Evolutionary conservation across 2,888 invertebrate species (phyloP).

Genomic region (Phlogophora meticulosa): DNA sequence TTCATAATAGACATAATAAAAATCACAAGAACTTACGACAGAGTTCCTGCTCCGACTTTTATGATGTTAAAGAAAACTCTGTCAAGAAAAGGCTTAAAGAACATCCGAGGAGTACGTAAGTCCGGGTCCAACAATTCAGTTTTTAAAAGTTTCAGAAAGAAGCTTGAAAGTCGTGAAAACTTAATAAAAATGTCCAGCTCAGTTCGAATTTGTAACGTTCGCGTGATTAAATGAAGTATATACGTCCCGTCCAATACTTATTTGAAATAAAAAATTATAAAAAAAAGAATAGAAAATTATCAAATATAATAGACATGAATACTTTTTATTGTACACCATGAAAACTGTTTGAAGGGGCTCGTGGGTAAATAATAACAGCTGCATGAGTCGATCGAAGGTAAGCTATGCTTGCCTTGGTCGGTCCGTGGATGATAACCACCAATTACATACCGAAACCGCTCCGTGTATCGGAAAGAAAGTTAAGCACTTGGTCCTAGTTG

Average conservation of each 20-base stretch:
- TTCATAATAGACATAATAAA: slow-evolving; percentile 10
- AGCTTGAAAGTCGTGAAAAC: slow-evolving; percentile 34
- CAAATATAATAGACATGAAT: too few species aligned
- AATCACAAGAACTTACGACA: slow-evolving; percentile 18
- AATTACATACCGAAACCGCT: too few species aligned
- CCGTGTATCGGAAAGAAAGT: too few species aligned
- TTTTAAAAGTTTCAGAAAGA: slow-evolving; percentile 45
- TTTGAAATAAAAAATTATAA: neutral
- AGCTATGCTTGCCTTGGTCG: too few species aligned
- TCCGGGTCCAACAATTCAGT: slow-evolving; percentile 36
- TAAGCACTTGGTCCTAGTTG: too few species aligned
- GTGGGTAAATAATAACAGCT: too few species aligned
- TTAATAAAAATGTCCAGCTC: slow-evolving; percentile 53
- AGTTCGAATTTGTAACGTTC: slow-evolving; percentile 23
- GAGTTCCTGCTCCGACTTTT: slow-evolving; percentile 17
- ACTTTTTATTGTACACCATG: too few species aligned
- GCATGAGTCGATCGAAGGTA: too few species aligned
- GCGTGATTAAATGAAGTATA: slow-evolving; percentile 42
- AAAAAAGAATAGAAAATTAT: too few species aligned
- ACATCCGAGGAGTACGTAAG: slow-evolving; percentile 22
- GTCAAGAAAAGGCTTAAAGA: slow-evolving; percentile 32
- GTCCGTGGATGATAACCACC: too few species aligned
- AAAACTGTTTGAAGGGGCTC: too few species aligned
- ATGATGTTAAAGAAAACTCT: slow-evolving; percentile 25
- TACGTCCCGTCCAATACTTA: neutral